Conservation (phyloP, 2,797 vertebrate genomes). For the Sebastes vulpes region DNA sequence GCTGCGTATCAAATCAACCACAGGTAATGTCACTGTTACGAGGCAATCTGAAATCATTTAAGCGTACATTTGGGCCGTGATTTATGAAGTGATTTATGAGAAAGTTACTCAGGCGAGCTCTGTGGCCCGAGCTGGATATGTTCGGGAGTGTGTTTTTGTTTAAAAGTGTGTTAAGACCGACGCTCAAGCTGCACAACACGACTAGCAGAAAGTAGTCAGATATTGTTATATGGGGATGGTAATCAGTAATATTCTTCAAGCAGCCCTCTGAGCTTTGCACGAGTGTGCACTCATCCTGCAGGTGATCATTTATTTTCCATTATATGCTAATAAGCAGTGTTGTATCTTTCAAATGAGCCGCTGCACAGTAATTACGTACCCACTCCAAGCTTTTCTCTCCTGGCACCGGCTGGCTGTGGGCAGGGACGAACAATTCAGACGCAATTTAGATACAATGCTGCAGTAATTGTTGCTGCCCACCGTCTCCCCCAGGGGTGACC, state of each 20-base stretch:
- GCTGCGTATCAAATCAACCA: slow-evolving; percentile 48
- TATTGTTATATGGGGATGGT: neutral
- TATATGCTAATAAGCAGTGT: slow-evolving; percentile 64
- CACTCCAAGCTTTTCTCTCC: slow-evolving; percentile 52
- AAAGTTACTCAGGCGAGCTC: slow-evolving; percentile 55
- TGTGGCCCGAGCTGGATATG: slow-evolving; percentile 54
- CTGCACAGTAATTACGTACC: slow-evolving; percentile 63
- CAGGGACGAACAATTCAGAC: slow-evolving; percentile 81
- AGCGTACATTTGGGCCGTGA: slow-evolving; percentile 45
- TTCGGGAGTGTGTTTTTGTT: slow-evolving; percentile 66
- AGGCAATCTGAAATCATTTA: slow-evolving; percentile 64
- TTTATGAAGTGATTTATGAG: slow-evolving; percentile 72
- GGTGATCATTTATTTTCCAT: slow-evolving; percentile 72
- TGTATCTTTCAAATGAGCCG: slow-evolving; percentile 72
- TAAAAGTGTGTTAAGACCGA: slow-evolving; percentile 38
- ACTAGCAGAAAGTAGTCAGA: neutral
- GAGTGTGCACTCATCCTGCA: slow-evolving; percentile 47
- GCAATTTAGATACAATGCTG: slow-evolving; percentile 84
- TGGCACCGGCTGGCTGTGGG: slow-evolving; percentile 73
- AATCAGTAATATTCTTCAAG: slow-evolving; percentile 52
- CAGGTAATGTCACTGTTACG: slow-evolving; percentile 61
- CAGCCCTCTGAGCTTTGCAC: slow-evolving; percentile 31
- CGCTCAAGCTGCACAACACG: slow-evolving; percentile 27
- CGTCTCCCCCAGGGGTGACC: slow-evolving; percentile 79
- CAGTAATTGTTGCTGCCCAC: slow-evolving; percentile 85